These are phyloP conservation scores for Tonatia bakeri DNA, from an alignment of 2,113 vertebrate genomes.

Conservation along the genomic window DNA sequence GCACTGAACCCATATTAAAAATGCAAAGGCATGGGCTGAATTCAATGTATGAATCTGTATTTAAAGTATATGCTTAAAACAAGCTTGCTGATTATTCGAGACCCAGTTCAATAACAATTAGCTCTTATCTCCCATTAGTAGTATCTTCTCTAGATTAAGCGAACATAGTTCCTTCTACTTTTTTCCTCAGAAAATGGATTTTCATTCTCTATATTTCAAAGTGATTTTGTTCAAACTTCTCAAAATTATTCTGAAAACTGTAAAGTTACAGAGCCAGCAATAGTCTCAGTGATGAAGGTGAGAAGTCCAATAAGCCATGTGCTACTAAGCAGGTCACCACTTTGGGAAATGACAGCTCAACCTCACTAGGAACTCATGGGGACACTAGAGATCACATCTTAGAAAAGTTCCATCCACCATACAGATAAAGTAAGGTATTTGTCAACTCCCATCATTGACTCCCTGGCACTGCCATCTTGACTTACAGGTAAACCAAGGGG, in stretches of 20 bases:
- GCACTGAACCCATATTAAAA: neutral
- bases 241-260: neutral
- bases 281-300: neutral
- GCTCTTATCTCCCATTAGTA: neutral
- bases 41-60: neutral
- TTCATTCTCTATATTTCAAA: conserved; percentile 24
- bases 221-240: conserved; percentile 35
- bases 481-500: neutral
- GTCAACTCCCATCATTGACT: neutral
- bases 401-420: neutral
- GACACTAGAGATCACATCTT: neutral
- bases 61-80: neutral
- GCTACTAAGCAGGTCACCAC: neutral
- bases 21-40: neutral
- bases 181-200: conserved; percentile 13
- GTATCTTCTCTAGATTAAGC: neutral
- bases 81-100: neutral
- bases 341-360: neutral
- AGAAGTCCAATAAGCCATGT: neutral
- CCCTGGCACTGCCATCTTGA: neutral
- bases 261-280: conserved; percentile 8
- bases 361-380: neutral
- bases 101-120: neutral
- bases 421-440: neutral
- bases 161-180: neutral